These are phyloP conservation scores for Nannoperca australis DNA, from an alignment of 2,797 vertebrate species.

Conservation along the genomic window DNA sequence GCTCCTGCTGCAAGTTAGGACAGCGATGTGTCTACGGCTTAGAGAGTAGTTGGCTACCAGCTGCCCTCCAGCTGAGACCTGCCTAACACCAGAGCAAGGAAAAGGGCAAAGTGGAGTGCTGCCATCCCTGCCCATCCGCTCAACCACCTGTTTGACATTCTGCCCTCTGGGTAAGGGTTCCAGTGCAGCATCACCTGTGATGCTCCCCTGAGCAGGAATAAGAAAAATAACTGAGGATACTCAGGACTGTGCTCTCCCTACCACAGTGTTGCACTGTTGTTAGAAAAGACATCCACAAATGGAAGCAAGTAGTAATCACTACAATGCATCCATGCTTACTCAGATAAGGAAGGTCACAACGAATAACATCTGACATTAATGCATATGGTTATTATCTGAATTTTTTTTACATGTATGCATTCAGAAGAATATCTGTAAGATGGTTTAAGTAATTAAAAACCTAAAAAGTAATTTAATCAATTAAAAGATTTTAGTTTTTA, in stretches of 20 bases:
- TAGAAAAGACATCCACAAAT: not conserved
- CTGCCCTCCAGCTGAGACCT: constrained; percentile 30
- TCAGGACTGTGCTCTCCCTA: not conserved
- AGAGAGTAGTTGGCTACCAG: constrained; percentile 10
- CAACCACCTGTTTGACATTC: constrained; percentile 58
- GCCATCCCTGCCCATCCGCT: constrained; percentile 17
- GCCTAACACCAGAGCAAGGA: constrained; percentile 13
- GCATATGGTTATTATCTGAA: not conserved
- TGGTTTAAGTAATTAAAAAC: not conserved
- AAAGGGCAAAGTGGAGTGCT: constrained; percentile 34
- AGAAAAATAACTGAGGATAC: not conserved
- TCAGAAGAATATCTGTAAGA: not conserved
- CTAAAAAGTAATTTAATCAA: not conserved
- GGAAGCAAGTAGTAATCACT: not conserved
- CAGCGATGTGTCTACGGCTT: not conserved
- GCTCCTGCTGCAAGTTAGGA: not conserved
- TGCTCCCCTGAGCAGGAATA: constrained; percentile 27
- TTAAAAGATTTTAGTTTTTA: not conserved
- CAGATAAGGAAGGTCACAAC: not conserved
- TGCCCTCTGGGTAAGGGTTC: constrained; percentile 30
- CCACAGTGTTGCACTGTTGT: not conserved
- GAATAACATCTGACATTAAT: not conserved
- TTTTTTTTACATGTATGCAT: not conserved
- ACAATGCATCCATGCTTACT: not conserved
- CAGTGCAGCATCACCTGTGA: constrained; percentile 17